Percentiles rank a stretch among this genome's conserved stretches.
Conservation (phyloP, 2,113 vertebrate genomes). For the Pygoscelis antarcticus region DNA sequence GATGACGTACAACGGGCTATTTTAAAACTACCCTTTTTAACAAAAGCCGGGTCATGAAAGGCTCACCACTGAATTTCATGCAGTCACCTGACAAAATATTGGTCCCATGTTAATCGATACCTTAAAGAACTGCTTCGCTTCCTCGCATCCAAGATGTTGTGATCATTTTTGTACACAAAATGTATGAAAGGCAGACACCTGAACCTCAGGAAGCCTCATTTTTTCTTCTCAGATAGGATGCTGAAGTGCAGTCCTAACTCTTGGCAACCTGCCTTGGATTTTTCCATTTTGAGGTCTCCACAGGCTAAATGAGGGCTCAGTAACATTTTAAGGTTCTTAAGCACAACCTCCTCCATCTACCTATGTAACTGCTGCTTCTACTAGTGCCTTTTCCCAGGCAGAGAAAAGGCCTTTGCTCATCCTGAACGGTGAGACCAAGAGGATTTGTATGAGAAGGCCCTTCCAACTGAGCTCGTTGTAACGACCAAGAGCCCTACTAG, state of each 20-base stretch:
- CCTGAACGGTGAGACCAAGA: neutral
- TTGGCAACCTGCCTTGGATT: neutral
- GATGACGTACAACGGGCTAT: conserved; percentile 23
- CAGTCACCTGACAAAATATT: neutral
- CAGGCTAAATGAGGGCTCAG: neutral
- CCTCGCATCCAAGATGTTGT: neutral
- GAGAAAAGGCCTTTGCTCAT: neutral
- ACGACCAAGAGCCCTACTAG: neutral
- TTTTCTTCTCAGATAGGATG: neutral
- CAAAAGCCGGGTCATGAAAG: neutral
- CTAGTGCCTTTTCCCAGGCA: neutral
- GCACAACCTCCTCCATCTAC: neutral
- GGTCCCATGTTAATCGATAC: neutral
- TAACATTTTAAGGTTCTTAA: neutral
- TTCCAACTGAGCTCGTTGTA: neutral
- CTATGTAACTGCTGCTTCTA: neutral
- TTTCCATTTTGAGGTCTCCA: neutral
- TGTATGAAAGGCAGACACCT: neutral
- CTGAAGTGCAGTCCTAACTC: neutral
- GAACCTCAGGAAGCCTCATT: neutral
- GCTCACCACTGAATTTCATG: neutral
- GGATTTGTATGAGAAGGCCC: neutral
- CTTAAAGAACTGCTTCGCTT: neutral
- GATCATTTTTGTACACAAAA: neutral
- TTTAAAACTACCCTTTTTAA: conserved; percentile 18